Base-by-base conservation (phyloP, 2,888 invertebrate genomes). In the Drosophila aldrichi region DNA sequence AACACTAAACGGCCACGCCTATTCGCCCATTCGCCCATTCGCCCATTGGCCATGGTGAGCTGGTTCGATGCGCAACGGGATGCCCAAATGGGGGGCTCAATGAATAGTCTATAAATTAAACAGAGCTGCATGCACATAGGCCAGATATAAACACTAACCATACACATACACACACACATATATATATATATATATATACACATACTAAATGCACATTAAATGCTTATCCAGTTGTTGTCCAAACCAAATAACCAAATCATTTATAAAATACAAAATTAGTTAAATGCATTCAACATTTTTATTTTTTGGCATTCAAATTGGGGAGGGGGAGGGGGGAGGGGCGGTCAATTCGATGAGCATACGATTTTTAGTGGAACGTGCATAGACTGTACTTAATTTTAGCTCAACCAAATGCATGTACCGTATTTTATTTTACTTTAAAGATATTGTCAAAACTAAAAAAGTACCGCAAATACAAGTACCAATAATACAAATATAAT, bases 101-200 rank as follows among this genome's bases (percentile, higher is more conserved):
- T 16, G 56, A 20, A 34, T 22, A 44, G 41, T 56, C 43, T 43
- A 43, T 56, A 56, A 56, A 54, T 54, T 54, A 54, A 54, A 40
- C 54, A 25, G 12, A 54, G 40, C 54, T 38, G 38, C 38, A 25
- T 38, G 38, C 38, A 25, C 38, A 10, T 2, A 29, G 29, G 7
- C 25, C 52, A 51, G 3, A 51, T 32, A 49, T 49, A 49, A 6
- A 49, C 18, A 18, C 18, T 6, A 7, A 8, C 2, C 40, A 36
- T 16, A 51, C 2, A 52, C 16, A 16, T 20, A 3, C 16, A 51
- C 6, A 20, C 2, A 36, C 14, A 14, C n/a, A 36, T 9, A 16
- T 4, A 51, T 14, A 20, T 9, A 6, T 20, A 0, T 4, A 2
- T 34, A 9, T 51, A 32, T n/a, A 10, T 10, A 25, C 34, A 29